Evolutionary conservation across 2,888 invertebrate genomes (phyloP), one percentile per base, ranked within the genome.

Genomic region (Erebia ligea): DNA sequence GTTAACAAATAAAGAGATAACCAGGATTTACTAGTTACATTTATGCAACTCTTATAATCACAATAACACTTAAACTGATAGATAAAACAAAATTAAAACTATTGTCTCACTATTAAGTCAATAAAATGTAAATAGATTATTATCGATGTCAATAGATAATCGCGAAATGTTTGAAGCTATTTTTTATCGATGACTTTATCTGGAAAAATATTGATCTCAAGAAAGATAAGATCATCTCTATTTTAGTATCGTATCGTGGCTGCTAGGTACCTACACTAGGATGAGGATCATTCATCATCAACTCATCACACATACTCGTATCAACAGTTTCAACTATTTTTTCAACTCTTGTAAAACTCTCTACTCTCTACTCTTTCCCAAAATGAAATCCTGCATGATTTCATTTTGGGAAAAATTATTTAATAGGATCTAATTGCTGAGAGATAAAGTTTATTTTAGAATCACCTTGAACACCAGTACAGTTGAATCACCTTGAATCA

Each of bases 111-210:
- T 59, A n/a, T 58, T 40, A 9, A 17, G 40, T 59, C 34, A 59
- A 2, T 62, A 25, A 21, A 48, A 50, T 61, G 50, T 63, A 62
- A 62, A 45, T 62, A 21, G 45, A 62, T 62, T 62, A 48, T 21
- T 25, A 40, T 48, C 21, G 17, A 15, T 62, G n/a, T 25, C 45
- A 45, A 62, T 21, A 11, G 15, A 11, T 50, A 48, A 48, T 50
- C 21, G 50, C 21, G 9, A 63, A 50, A 59, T 40, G 40, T 50
- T 48, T 63, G 25, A 63, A 15, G 45, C 21, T n/a, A 25, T 48
- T 40, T 34, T 25, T 63, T 63, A 63, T 63, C 45, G 10, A 63
- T 48, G 25, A 4, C n/a, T 63, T 63, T 63, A 63, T 63, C 62
- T 48, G 48, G 3, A 21, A 40, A 25, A 40, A 25, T 45, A 48